phyloP scores from a whole-genome alignment of 2,113 vertebrate species.

The Procavia capensis region DNA sequence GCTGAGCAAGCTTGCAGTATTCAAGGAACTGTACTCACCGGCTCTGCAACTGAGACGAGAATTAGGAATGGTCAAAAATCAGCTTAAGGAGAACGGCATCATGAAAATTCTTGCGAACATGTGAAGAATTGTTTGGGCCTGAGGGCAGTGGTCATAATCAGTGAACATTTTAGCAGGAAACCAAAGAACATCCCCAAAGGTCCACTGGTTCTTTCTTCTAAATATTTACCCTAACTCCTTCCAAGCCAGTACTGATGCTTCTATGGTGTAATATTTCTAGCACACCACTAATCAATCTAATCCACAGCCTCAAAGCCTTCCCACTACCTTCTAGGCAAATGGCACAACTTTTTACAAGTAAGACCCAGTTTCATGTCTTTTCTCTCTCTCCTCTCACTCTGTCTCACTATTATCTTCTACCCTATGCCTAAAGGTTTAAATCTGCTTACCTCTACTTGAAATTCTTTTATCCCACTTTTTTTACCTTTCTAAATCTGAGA shows the following conservation, averaged over 20 bases:
- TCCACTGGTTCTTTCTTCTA: background rate
- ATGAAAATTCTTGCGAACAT: background rate
- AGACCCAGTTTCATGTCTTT: background rate
- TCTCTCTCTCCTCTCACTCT: too few relatives aligned
- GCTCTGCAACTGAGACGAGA: background rate
- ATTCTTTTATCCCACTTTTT: too few relatives aligned
- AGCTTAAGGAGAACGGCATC: background rate
- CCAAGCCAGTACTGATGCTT: rapidly evolving
- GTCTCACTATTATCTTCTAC: rapidly evolving
- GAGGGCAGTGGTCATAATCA: rapidly evolving
- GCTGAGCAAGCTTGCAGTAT: too few relatives aligned
- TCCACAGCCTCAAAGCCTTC: background rate
- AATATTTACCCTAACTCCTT: too few relatives aligned
- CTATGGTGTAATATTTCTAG: rapidly evolving
- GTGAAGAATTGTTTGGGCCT: background rate
- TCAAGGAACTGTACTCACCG: rapidly evolving
- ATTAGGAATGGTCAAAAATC: rapidly evolving
- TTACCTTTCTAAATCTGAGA: background rate
- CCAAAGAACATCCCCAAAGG: rapidly evolving
- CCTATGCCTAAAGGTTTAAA: background rate
- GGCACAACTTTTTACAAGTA: background rate
- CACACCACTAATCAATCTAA: background rate
- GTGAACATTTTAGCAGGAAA: background rate
- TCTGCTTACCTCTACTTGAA: background rate
- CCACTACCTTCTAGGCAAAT: background rate